Evolutionary conservation across 2,113 vertebrate species (phyloP).

Genomic region (Grammomys dolichurus): DNA sequence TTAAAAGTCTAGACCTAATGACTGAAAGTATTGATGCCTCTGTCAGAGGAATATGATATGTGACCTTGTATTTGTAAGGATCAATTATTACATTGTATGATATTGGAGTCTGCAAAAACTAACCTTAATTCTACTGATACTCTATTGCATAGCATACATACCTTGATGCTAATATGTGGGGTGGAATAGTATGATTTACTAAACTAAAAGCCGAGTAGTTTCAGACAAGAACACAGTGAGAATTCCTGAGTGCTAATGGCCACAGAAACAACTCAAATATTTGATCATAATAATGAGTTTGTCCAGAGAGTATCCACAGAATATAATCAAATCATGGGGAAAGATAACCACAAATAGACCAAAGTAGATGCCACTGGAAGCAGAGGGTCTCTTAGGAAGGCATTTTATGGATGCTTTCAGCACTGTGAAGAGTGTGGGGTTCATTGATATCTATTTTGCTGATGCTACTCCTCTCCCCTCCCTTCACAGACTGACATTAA

Average conservation of each 20-base stretch:
- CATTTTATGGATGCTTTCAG: background rate
- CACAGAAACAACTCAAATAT: conserved; percentile 26
- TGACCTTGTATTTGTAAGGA: conserved; percentile 81
- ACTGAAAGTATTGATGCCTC: conserved; percentile 78
- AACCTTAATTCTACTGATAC: conserved; percentile 67
- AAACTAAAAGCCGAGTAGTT: conserved; percentile 60
- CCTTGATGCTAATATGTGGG: conserved; percentile 61
- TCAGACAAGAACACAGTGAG: conserved; percentile 49
- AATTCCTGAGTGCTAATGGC: conserved; percentile 45
- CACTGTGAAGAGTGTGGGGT: background rate
- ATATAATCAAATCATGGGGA: background rate
- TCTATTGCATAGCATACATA: conserved; percentile 57
- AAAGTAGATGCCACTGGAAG: background rate
- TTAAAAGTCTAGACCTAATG: conserved; percentile 43
- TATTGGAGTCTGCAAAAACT: conserved; percentile 72
- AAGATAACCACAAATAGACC: background rate
- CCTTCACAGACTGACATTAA: background rate
- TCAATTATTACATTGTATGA: conserved; percentile 77
- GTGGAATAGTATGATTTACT: conserved; percentile 66
- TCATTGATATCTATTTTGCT: background rate
- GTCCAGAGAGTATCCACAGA: background rate
- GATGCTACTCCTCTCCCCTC: background rate
- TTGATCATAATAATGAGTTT: conserved; percentile 24
- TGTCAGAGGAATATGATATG: conserved; percentile 70
- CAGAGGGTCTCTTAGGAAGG: background rate